Conservation (phyloP, 2,888 invertebrate genomes). For the Antheraea yamamai region DNA sequence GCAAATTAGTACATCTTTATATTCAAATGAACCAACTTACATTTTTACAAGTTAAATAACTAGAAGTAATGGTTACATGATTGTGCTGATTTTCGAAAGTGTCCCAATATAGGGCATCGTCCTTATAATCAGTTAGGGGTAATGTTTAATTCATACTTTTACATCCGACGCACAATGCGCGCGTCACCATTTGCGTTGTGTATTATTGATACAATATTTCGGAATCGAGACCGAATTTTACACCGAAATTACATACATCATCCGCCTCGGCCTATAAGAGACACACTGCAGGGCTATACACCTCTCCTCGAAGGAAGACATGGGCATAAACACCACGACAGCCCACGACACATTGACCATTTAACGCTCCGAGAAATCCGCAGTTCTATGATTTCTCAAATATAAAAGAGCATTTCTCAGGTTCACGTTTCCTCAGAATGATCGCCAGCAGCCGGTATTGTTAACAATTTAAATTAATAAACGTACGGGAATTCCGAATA, state of each 20-base stretch:
- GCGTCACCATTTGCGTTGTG: constrained; percentile 7
- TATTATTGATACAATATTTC: background rate
- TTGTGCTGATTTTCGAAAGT: constrained; percentile 14
- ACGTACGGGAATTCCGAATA: too few species aligned
- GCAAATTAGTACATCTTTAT: background rate
- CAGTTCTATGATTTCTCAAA: too few species aligned
- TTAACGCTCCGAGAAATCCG: too few species aligned
- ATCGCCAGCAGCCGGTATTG: too few species aligned
- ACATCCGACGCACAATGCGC: background rate
- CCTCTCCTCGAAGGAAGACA: too few species aligned
- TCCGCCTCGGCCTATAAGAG: too few species aligned
- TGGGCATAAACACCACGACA: too few species aligned
- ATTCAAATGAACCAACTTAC: background rate
- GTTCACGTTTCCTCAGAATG: too few species aligned
- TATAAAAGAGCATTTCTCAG: too few species aligned
- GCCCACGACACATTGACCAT: too few species aligned
- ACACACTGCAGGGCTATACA: too few species aligned
- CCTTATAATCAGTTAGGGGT: background rate
- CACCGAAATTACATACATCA: background rate
- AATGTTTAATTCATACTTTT: constrained; percentile 10
- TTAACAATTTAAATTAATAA: too few species aligned
- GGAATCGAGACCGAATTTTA: background rate
- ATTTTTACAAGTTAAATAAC: background rate
- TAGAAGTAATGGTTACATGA: constrained; percentile 2
- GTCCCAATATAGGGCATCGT: constrained; percentile 14